Base-by-base conservation (phyloP, 2,888 invertebrate species). In the Hanleya hanleyi region DNA sequence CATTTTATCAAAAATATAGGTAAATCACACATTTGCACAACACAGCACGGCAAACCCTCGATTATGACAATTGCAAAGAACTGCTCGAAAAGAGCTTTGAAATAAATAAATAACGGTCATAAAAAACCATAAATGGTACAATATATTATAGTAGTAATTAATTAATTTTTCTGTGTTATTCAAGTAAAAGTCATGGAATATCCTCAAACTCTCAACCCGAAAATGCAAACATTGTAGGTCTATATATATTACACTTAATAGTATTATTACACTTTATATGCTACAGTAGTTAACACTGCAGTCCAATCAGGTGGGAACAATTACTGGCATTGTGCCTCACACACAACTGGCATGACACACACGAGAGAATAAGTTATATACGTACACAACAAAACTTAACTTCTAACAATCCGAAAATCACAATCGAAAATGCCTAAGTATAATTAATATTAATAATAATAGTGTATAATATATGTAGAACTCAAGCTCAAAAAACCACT, bases 1-100 rank as follows among this genome's bases (percentile, higher is more conserved):
- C 57, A 57, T 57, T 57, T 57, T 57, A 57, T 57, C 57, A 57
- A 57, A 57, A 57, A 57, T 57, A 57, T 57, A 57, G 57, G 29
- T 57, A 57, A 57, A 57, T 57, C 57, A 57, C 57, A 57, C 57
- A 57, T 57, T 57, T 57, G 57, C 57, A 57, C 57, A 57, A 22
- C 57, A 57, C 57, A 57, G 26, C 57, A 57, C 57, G 29, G 57
- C 57, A 57, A 57, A 29, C 57, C 57, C 32, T 57, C 57, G 29
- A 57, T 29, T 26, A 57, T 32, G 29, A 57, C 29, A 22, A 57
- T 57, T 57, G 57, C 57, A 57, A 47, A 47, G 57, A 57, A 57
- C 22, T 29, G 26, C 57, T 57, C 57, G 15, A 26, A 57, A 22
- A 57, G 57, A 57, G 57, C 57, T 29, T n/a, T 57, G 32, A 57